Evolutionary conservation across 2,888 invertebrate species (phyloP).

Genomic region (Epinotia nisella): DNA sequence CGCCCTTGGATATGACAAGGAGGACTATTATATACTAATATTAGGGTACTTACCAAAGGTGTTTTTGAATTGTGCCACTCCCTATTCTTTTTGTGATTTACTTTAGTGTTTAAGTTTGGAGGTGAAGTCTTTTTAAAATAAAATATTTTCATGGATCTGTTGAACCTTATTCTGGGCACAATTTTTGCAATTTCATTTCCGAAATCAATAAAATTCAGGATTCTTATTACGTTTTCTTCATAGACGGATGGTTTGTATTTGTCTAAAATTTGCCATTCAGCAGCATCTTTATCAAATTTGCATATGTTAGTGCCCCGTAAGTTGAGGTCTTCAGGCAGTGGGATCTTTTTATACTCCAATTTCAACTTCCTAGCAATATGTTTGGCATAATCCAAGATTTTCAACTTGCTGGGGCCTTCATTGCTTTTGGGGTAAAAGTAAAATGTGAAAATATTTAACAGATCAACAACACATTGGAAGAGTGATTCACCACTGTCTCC

Average conservation of each 20-base stretch:
- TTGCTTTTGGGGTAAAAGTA: slow-evolving; percentile 80
- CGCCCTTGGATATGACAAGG: no score
- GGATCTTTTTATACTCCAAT: slow-evolving; percentile 86
- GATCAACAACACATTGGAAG: slow-evolving; percentile 90
- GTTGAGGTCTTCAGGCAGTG: slow-evolving; percentile 90
- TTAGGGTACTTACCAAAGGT: slow-evolving; percentile 63
- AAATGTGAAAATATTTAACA: slow-evolving; percentile 92
- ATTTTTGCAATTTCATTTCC: slow-evolving; percentile 88
- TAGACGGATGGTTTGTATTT: slow-evolving; percentile 82
- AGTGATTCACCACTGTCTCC: slow-evolving; percentile 91
- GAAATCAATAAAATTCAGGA: slow-evolving; percentile 91
- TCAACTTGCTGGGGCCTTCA: slow-evolving; percentile 56
- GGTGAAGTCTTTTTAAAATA: slow-evolving; percentile 69
- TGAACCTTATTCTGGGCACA: slow-evolving; percentile 88
- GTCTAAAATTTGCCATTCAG: slow-evolving; percentile 88
- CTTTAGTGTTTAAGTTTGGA: slow-evolving; percentile 70
- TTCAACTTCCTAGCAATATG: slow-evolving; percentile 79
- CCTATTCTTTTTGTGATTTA: slow-evolving; percentile 72
- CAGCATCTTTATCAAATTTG: slow-evolving; percentile 86
- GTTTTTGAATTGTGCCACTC: slow-evolving; percentile 80
- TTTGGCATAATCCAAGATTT: slow-evolving; percentile 67
- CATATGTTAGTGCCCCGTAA: slow-evolving; percentile 89
- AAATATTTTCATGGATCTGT: slow-evolving; percentile 81
- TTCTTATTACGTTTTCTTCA: slow-evolving; percentile 90
- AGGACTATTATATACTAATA: slow-evolving; percentile 4